phyloP scores from a whole-genome alignment of 92 coral and sea anemone genomes.

The Epizoanthus stellaris region DNA sequence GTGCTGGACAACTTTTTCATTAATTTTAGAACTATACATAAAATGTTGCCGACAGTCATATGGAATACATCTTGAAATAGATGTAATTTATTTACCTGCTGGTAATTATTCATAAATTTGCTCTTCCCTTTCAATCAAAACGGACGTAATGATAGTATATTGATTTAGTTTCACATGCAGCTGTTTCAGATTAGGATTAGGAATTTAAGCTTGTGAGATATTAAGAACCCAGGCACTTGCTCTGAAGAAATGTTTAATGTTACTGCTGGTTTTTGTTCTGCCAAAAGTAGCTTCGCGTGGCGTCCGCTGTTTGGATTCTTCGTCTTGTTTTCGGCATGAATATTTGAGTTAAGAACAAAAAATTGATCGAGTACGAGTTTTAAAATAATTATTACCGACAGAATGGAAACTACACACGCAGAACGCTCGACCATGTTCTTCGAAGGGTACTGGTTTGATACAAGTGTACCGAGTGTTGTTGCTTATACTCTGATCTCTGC shows the following conservation, averaged over 20 bases:
- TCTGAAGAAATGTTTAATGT: no score
- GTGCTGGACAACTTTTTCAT: no score
- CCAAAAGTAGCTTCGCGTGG: no score
- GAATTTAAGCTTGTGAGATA: no score
- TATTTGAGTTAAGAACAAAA: background rate
- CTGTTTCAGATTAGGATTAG: background rate
- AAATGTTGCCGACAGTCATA: no score
- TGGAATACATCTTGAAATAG: background rate
- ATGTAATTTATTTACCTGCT: background rate
- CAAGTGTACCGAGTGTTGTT: constrained; percentile 47
- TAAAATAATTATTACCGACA: background rate
- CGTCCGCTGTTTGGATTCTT: no score
- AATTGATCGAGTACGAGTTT: background rate
- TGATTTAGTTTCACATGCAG: background rate
- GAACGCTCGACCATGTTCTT: constrained; percentile 63
- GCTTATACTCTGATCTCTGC: constrained; percentile 56
- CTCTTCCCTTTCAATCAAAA: constrained; percentile 2
- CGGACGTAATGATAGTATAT: background rate
- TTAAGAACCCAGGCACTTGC: no score
- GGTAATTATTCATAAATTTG: background rate
- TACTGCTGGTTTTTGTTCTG: no score
- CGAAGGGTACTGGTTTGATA: constrained; percentile 76
- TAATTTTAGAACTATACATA: no score
- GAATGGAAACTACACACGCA: constrained; percentile 5
- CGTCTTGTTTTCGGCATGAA: no score